Conservation (phyloP, 2,888 invertebrate genomes). For the Axea sp. region DNA sequence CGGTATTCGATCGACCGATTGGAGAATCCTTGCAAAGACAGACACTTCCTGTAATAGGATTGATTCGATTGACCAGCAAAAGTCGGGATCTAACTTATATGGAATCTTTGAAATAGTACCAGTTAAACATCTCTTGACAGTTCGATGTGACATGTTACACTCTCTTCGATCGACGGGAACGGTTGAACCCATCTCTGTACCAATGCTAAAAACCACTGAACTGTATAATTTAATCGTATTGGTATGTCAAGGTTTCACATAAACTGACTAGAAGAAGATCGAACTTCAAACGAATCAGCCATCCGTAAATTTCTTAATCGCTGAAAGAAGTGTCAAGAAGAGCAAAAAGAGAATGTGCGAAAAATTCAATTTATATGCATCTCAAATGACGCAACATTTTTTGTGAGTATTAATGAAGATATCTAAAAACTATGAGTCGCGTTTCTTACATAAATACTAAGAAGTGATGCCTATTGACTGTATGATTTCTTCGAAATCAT, state of each 20-base stretch:
- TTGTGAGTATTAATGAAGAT: constrained; percentile 52
- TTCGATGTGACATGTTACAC: constrained; percentile 65
- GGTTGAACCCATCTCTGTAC: constrained; percentile 25
- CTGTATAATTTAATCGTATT: constrained; percentile 67
- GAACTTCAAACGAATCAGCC: constrained; percentile 57
- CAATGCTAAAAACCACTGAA: constrained; percentile 44
- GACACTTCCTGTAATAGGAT: constrained; percentile 72
- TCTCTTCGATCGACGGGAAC: constrained; percentile 53
- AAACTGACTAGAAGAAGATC: constrained; percentile 36
- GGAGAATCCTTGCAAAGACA: constrained; percentile 68
- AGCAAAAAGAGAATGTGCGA: constrained; percentile 44
- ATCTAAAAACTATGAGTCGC: constrained; percentile 42
- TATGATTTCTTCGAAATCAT: constrained; percentile 51
- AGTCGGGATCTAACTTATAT: constrained; percentile 65
- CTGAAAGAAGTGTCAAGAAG: constrained; percentile 38
- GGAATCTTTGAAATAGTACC: constrained; percentile 66
- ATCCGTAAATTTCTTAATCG: constrained; percentile 57
- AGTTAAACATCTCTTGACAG: constrained; percentile 70
- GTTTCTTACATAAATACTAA: constrained; percentile 51
- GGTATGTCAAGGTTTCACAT: constrained; percentile 63
- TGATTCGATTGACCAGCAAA: constrained; percentile 70
- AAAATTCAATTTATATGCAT: constrained; percentile 57
- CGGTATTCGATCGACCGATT: constrained; percentile 68
- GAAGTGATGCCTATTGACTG: constrained; percentile 36
- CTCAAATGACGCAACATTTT: constrained; percentile 45